Evolutionary conservation across 2,113 vertebrate species (phyloP).

Genomic region (Onychostruthus taczanowskii): DNA sequence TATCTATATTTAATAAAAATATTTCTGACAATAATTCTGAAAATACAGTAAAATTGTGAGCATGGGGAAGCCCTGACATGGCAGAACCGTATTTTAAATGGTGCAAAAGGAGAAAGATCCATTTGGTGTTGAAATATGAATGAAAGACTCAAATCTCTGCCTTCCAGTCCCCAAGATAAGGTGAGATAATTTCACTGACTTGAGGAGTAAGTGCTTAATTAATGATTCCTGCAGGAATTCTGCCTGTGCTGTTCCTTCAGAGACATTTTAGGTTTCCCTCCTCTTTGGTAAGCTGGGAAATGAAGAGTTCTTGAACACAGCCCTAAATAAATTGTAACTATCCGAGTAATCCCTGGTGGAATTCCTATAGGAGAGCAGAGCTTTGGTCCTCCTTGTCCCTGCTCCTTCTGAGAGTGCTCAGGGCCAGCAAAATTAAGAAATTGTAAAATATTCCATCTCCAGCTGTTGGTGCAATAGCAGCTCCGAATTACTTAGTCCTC

Average conservation of each 20-base stretch:
- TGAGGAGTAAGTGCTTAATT: neutral
- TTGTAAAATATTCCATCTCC: neutral
- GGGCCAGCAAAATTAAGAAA: neutral
- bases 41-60: neutral
- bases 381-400: neutral
- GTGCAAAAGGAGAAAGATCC: constrained; percentile 9
- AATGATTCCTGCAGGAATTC: neutral
- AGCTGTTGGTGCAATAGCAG: neutral
- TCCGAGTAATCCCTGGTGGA: neutral
- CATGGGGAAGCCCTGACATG: neutral
- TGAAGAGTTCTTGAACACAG: neutral
- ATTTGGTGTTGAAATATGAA: constrained; percentile 41
- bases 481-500: neutral
- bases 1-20: neutral
- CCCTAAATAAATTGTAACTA: neutral
- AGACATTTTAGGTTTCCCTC: neutral
- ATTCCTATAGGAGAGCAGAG: neutral
- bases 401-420: neutral
- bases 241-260: neutral
- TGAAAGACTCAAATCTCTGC: neutral
- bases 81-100: neutral
- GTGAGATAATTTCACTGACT: neutral
- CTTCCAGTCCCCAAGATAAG: neutral
- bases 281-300: neutral
- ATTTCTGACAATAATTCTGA: neutral